phyloP scores from a whole-genome alignment of 2,888 invertebrate species.

The Drymonia ruficornis region DNA sequence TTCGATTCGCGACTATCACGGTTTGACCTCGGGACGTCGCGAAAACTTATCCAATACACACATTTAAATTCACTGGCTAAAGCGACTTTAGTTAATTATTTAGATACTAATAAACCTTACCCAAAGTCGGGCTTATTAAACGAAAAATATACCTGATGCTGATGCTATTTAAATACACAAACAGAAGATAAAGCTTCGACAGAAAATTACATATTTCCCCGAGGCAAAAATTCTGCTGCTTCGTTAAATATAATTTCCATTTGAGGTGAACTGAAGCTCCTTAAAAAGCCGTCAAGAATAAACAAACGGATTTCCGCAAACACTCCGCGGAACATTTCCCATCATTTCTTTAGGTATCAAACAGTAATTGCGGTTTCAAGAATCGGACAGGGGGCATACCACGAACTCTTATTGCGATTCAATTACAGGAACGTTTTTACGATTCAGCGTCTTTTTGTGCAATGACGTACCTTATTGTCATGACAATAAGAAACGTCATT shows the following conservation, averaged over 20 bases:
- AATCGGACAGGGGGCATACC: no score
- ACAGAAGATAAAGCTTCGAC: not conserved
- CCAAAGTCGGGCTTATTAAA: no score
- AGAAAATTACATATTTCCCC: slow-evolving; percentile 19
- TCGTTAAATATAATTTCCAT: slow-evolving; percentile 32
- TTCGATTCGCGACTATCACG: not conserved
- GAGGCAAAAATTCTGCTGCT: slow-evolving; percentile 22
- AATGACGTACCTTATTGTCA: no score
- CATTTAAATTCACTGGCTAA: no score
- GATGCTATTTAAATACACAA: not conserved
- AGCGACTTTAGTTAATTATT: not conserved
- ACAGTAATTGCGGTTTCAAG: slow-evolving; percentile 36
- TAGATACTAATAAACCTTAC: no score
- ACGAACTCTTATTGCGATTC: no score
- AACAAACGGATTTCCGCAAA: slow-evolving; percentile 19
- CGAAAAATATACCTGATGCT: no score
- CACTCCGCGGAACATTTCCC: slow-evolving; percentile 19
- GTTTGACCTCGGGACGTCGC: not conserved
- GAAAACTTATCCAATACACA: not conserved
- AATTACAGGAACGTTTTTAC: no score
- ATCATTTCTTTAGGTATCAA: slow-evolving; percentile 20
- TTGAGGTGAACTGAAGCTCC: slow-evolving; percentile 22
- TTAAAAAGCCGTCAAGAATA: slow-evolving; percentile 33
- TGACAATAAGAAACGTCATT: no score
- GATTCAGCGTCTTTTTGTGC: no score